phyloP scores from a whole-genome alignment of 2,797 vertebrate genomes.

The Myoxocephalus aenaeus region DNA sequence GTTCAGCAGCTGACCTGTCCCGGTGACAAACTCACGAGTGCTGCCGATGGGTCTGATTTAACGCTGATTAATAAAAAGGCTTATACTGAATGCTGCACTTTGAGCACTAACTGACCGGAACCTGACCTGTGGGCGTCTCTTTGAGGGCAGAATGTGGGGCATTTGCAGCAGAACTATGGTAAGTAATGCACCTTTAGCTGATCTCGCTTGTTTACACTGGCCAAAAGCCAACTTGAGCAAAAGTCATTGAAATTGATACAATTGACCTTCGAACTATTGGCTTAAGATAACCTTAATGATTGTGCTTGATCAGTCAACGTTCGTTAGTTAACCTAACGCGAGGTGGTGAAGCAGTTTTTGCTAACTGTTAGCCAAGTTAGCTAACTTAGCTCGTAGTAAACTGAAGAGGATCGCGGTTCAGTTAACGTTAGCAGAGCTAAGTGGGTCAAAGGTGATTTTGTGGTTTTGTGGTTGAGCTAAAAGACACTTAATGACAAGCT shows the following conservation, averaged over 20 bases:
- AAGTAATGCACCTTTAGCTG: conserved; percentile 64
- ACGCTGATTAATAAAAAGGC: background rate
- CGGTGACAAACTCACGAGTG: too few species aligned
- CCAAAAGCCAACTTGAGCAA: background rate
- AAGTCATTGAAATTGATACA: background rate
- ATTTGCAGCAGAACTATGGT: conserved; percentile 86
- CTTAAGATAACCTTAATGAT: background rate
- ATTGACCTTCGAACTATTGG: accelerated
- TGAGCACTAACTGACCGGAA: background rate
- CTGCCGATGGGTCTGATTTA: background rate
- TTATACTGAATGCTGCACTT: background rate
- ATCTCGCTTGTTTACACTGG: background rate
- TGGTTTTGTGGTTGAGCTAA: background rate
- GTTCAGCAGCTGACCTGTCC: background rate
- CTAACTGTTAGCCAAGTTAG: conserved; percentile 34
- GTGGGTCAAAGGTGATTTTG: conserved; percentile 62
- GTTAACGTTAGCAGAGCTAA: conserved; percentile 12
- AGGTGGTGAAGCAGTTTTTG: background rate
- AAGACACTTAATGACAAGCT: background rate
- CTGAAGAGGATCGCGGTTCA: background rate
- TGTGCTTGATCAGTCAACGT: accelerated
- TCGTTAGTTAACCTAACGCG: background rate
- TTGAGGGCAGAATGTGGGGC: conserved; percentile 82
- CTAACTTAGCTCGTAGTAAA: background rate
- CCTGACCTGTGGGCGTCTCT: conserved; percentile 58